Evolutionary conservation across 2,113 vertebrate species (phyloP), one percentile per base, ranked within the genome.

Genomic region (Rhabdornis inornatus): DNA sequence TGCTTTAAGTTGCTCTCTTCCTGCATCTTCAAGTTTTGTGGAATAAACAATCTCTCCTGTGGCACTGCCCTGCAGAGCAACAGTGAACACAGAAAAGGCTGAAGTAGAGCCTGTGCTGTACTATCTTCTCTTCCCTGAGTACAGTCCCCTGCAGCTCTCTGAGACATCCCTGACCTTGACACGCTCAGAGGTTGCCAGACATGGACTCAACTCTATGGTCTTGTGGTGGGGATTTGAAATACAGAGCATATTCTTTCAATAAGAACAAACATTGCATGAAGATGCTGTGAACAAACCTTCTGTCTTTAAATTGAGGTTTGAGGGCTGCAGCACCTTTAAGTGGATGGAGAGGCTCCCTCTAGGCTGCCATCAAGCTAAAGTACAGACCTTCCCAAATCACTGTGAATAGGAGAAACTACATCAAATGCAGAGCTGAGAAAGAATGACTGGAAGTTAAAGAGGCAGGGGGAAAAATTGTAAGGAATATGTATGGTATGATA

Each of bases 101-200:
- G 35, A 35, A 59, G 20, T 14, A 44, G 11, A 70, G 47, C 11
- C 44, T 27, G 11, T 33, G 30, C 59, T 79, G 33, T 13, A 60
- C 44, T 37, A 76, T 28, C 61, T 52, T 13, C 25, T 71, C 42
- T 78, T 16, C 16, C 3, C 4, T 11, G 8, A 56, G 5, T 15
- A 57, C n/a, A 33, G 22, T 15, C 11, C 25, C 4, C 4, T 37
- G 15, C 2, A 0, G 44, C 24, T 82, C 27, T 64, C 49, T 0
- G 2, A 95, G 55, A 49, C 19, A 56, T 49, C 27, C 19, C 37
- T 53, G 66, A 89, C 44, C 56, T 64, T 66, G 50, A 82, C 18
- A 52, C 0, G 0, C 33, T 22, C 65, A 64, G 60, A 74, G 50
- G 8, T 22, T 74, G 23, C 37, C 71, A 83, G 53, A n/a, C 28